Evolutionary conservation across 2,113 vertebrate genomes (phyloP).

Genomic region (Odontesthes bonariensis): DNA sequence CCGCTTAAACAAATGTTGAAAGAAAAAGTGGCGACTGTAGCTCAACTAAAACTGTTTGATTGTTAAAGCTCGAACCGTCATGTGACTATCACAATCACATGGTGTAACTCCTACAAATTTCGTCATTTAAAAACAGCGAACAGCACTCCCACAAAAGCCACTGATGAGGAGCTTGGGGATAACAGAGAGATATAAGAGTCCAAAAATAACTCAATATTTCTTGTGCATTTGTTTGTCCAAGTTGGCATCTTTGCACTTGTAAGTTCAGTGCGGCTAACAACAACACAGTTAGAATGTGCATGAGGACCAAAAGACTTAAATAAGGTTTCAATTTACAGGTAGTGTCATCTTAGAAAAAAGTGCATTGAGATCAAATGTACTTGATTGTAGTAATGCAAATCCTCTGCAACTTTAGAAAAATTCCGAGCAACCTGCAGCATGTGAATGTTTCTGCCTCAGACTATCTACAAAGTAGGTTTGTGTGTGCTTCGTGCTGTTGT

Average conservation of each 20-base stretch:
- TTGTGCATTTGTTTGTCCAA: no score
- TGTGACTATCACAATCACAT: neutral
- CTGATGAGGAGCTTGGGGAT: neutral
- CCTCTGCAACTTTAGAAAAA: conserved; percentile 3
- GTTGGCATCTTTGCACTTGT: no score
- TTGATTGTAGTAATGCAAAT: neutral
- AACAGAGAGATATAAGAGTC: neutral
- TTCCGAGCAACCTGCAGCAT: no score
- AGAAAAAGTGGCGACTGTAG: neutral
- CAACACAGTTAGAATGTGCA: neutral
- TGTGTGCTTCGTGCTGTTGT: conserved; percentile 1
- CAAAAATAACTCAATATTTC: neutral
- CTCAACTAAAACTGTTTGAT: no score
- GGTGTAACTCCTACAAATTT: neutral
- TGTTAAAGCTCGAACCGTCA: no score
- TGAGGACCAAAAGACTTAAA: conserved; percentile 26
- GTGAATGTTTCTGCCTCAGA: no score
- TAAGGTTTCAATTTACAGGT: neutral
- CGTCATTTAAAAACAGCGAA: neutral
- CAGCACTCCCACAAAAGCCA: neutral
- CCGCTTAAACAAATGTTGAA: neutral
- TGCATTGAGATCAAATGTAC: neutral
- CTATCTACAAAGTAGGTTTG: neutral
- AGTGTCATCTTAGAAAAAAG: conserved; percentile 5
- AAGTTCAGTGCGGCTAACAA: no score